Percentiles rank a stretch among this genome's conserved stretches.
These are phyloP conservation scores for Uropsilus gracilis DNA, from an alignment of 2,113 vertebrate species.

Conservation along the genomic window DNA sequence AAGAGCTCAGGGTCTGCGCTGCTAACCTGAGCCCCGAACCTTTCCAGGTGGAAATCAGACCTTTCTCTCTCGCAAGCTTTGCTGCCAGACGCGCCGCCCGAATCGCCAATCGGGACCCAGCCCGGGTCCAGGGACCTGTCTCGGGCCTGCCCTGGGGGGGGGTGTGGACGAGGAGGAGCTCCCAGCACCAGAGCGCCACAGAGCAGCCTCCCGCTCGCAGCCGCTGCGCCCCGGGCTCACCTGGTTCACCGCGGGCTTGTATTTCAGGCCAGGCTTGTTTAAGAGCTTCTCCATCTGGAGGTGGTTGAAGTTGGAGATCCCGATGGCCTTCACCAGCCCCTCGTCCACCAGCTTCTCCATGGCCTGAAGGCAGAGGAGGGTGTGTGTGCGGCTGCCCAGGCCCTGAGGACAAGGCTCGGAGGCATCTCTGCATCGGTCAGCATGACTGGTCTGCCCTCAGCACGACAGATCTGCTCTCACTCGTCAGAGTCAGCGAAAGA, in stretches of 20 bases:
- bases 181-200: not conserved
- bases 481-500: not conserved
- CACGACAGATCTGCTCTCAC: not conserved
- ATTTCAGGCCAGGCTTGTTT: slow-evolving; percentile 93
- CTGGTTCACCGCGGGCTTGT: slow-evolving; percentile 94
- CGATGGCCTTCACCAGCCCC: slow-evolving; percentile 93
- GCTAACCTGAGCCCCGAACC: not conserved
- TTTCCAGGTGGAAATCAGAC: not conserved
- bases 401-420: not conserved
- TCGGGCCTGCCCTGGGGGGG: not conserved
- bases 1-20: not conserved
- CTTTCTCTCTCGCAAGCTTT: not conserved
- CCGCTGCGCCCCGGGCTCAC: slow-evolving; percentile 77
- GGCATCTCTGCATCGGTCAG: not conserved
- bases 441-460: not conserved
- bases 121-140: not conserved
- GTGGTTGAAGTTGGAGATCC: slow-evolving; percentile 95
- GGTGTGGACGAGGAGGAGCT: not conserved
- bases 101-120: not conserved
- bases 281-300: slow-evolving; percentile 92
- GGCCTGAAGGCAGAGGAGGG: slow-evolving; percentile 81
- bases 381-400: not conserved
- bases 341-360: slow-evolving; percentile 95
- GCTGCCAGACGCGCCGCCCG: not conserved
- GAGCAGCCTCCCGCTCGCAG: rapidly evolving